Conservation (phyloP, 2,113 vertebrate species). For the Orycteropus afer region DNA sequence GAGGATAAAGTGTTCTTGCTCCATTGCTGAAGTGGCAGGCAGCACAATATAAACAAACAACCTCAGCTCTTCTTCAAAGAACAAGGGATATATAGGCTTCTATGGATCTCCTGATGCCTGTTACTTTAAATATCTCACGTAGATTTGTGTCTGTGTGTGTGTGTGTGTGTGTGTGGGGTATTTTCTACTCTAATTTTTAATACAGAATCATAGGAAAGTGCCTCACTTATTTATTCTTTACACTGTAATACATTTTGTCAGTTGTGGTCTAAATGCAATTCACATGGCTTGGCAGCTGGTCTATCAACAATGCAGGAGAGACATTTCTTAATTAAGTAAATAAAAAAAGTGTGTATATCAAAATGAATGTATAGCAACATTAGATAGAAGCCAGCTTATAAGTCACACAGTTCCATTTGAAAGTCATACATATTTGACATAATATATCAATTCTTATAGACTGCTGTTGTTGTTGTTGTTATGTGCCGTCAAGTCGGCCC, state of each 20-base stretch:
- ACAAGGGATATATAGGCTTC: neutral
- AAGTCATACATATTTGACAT: neutral
- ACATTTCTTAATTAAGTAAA: neutral
- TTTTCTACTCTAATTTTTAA: constrained; percentile 30
- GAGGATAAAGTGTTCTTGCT: neutral
- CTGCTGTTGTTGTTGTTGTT: no score
- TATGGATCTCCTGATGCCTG: rapidly evolving
- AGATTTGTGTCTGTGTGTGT: neutral
- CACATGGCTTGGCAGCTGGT: neutral
- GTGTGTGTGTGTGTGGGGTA: neutral
- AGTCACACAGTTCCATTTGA: neutral
- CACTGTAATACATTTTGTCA: neutral
- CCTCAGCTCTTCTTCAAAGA: neutral
- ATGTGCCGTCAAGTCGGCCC: no score
- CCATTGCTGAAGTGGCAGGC: neutral
- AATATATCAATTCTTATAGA: neutral
- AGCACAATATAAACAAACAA: neutral
- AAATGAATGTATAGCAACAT: neutral
- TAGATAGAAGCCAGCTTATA: neutral
- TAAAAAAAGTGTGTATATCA: neutral
- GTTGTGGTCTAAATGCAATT: neutral
- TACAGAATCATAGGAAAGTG: neutral
- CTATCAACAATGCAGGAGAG: neutral
- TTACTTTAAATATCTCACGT: neutral
- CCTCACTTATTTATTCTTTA: neutral